Percentiles rank a stretch among this genome's conserved stretches.
phyloP scores from a whole-genome alignment of 2,888 invertebrate genomes.

The Herminia tarsipennalis region DNA sequence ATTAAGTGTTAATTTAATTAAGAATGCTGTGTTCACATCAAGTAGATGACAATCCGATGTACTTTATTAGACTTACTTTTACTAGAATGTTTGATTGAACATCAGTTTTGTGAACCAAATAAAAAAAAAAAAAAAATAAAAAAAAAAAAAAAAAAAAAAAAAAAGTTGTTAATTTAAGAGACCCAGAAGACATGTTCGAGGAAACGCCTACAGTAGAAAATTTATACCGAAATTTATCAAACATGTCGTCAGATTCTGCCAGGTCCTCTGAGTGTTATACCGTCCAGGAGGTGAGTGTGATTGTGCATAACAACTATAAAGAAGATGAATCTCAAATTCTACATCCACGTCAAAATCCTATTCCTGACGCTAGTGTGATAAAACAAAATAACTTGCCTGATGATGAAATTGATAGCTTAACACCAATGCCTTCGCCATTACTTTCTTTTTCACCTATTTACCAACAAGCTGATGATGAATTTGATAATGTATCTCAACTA shows the following conservation, averaged over 20 bases:
- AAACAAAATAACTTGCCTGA: not conserved
- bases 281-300: not conserved
- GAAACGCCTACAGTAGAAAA: not conserved
- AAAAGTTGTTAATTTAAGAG: too few relatives aligned
- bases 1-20: too few relatives aligned
- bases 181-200: too few relatives aligned
- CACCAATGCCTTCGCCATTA: not conserved
- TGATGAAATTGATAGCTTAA: not conserved
- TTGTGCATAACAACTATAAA: not conserved
- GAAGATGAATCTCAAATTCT: not conserved
- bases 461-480: not conserved
- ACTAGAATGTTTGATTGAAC: too few relatives aligned
- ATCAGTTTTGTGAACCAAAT: too few relatives aligned
- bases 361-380: not conserved
- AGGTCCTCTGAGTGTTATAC: not conserved
- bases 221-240: not conserved
- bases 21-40: too few relatives aligned
- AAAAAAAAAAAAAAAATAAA: too few relatives aligned
- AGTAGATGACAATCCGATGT: too few relatives aligned
- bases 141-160: too few relatives aligned
- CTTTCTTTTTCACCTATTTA: not conserved
- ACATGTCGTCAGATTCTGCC: not conserved
- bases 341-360: not conserved
- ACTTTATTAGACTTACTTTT: too few relatives aligned
- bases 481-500: not conserved